Evolutionary conservation across 2,888 invertebrate genomes (phyloP).

Genomic region (Paralinhomoeus sp.): DNA sequence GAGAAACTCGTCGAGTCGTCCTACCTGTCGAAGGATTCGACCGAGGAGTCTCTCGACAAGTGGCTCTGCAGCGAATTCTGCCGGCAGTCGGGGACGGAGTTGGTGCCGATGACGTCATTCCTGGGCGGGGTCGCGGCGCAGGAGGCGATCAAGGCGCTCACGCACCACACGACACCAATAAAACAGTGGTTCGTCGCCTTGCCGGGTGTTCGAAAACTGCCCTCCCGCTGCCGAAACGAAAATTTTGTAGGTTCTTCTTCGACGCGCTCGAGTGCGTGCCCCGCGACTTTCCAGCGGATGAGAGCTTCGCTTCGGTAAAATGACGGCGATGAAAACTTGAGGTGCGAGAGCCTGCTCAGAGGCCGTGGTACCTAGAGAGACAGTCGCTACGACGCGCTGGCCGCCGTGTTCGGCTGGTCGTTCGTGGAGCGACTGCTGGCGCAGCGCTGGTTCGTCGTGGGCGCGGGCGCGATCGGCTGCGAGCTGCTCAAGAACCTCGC

Average conservation of each 20-base stretch:
- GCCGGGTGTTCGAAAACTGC: background rate
- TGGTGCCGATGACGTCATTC: constrained; percentile 48
- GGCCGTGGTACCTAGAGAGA: no score
- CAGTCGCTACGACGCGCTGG: constrained; percentile 49
- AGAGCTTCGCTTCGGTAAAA: no score
- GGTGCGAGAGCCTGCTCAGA: no score
- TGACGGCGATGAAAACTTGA: no score
- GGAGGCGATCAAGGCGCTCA: constrained; percentile 58
- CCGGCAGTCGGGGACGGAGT: constrained; percentile 31
- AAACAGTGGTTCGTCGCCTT: constrained; percentile 10
- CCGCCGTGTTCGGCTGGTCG: constrained; percentile 67
- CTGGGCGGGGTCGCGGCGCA: constrained; percentile 85
- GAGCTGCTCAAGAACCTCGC: constrained; percentile 94
- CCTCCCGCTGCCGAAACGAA: no score
- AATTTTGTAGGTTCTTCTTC: constrained; percentile 40
- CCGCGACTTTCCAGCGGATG: no score
- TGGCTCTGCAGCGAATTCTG: constrained; percentile 14
- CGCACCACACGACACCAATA: constrained; percentile 22
- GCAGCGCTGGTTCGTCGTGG: constrained; percentile 48
- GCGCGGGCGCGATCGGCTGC: constrained; percentile 48
- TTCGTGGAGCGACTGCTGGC: constrained; percentile 62
- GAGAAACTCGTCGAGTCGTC: no score
- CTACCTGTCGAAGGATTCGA: no score
- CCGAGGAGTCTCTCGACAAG: no score
- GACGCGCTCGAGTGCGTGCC: constrained; percentile 80